Conservation (phyloP, 2,888 invertebrate genomes). For the Vannuccia rotundouncinata region DNA sequence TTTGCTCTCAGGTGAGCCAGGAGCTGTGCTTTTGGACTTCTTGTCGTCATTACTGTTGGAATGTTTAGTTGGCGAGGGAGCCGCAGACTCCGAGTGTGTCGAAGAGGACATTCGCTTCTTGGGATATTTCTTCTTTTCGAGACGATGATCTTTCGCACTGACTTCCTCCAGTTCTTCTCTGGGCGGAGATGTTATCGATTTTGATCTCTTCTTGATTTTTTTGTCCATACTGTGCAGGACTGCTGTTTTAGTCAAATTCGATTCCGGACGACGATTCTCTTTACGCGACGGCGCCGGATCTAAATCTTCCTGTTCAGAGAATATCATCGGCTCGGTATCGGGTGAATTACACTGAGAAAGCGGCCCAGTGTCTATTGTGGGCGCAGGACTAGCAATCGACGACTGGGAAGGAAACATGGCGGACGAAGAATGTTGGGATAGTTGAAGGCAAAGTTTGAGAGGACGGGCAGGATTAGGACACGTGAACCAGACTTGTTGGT, state of each 20-base stretch:
- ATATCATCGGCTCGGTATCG: constrained; percentile 9
- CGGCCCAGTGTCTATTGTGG: not conserved
- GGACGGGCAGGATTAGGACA: not conserved
- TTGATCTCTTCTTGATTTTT: not conserved
- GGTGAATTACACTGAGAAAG: not conserved
- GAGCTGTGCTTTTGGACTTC: not conserved
- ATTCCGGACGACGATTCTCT: too few species aligned
- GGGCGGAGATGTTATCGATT: not conserved
- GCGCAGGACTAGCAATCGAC: not conserved
- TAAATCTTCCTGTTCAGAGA: not conserved
- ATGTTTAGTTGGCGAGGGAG: not conserved
- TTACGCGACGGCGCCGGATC: not conserved
- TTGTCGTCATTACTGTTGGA: not conserved
- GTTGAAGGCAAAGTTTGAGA: not conserved
- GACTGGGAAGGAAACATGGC: not conserved
- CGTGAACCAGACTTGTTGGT: not conserved
- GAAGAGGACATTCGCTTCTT: not conserved
- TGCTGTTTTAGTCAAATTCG: not conserved
- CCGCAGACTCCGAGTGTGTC: not conserved
- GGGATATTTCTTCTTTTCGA: not conserved
- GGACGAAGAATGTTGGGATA: not conserved
- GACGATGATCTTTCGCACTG: not conserved
- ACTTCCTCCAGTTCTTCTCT: not conserved
- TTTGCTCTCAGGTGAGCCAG: not conserved
- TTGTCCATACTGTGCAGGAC: not conserved